phyloP scores from a whole-genome alignment of 2,113 vertebrate genomes.

The Microtus oregoni region DNA sequence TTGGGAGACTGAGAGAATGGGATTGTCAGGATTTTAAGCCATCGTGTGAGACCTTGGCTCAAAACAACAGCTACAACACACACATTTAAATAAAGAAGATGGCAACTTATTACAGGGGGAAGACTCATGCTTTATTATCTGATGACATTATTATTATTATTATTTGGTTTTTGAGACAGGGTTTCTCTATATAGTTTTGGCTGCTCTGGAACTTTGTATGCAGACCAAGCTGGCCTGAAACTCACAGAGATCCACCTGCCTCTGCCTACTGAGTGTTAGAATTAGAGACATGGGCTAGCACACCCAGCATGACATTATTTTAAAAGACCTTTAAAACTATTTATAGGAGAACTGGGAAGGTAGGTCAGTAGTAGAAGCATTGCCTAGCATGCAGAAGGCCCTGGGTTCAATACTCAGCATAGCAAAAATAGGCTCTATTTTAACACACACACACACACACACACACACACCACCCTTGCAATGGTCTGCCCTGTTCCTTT shows the following conservation, averaged over 20 bases:
- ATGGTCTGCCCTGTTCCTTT: too few relatives aligned
- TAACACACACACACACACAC: not conserved
- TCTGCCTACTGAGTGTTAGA: not conserved
- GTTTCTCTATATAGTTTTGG: not conserved
- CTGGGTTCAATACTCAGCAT: not conserved
- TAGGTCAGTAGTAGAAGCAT: not conserved
- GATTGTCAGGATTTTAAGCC: not conserved
- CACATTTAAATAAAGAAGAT: not conserved
- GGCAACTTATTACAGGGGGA: not conserved
- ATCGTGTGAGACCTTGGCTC: not conserved
- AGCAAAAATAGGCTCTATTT: not conserved
- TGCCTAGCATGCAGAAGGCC: not conserved
- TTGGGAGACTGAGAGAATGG: too few relatives aligned
- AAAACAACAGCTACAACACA: not conserved
- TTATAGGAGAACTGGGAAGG: not conserved
- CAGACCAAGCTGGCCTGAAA: not conserved
- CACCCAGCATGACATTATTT: not conserved
- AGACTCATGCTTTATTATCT: not conserved
- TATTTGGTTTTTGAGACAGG: not conserved
- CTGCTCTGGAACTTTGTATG: not conserved
- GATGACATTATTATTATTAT: not conserved
- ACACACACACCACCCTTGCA: not conserved
- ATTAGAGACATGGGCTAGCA: not conserved
- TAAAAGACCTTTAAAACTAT: not conserved
- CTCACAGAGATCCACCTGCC: not conserved